These are phyloP conservation scores for Drosophila baimaii DNA, from an alignment of 1,140 invertebrate genomes.

Conservation along the genomic window DNA sequence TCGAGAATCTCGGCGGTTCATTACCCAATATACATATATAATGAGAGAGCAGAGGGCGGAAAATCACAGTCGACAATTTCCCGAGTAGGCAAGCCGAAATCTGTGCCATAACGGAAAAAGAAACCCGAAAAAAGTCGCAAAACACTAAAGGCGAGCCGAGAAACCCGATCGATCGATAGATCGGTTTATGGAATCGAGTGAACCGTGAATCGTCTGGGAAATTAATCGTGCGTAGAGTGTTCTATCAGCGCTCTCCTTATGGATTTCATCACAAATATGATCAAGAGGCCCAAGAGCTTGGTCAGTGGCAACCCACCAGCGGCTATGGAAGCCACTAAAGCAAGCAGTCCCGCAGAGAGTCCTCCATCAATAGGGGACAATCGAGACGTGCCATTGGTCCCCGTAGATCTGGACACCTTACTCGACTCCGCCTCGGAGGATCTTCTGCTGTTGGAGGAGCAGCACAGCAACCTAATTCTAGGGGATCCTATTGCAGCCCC, in stretches of 20 bases:
- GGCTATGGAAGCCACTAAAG: constrained; percentile 3
- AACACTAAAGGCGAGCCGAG: constrained; percentile 25
- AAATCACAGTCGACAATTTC: constrained; percentile 48
- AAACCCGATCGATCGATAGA: constrained; percentile 34
- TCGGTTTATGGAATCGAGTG: constrained; percentile 44
- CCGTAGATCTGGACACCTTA: constrained; percentile 35
- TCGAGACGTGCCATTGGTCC: background rate
- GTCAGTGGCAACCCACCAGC: background rate
- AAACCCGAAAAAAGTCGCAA: constrained; percentile 20
- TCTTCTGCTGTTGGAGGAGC: constrained; percentile 42
- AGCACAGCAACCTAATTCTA: constrained; percentile 41
- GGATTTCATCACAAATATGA: constrained; percentile 76
- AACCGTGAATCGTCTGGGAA: constrained; percentile 41
- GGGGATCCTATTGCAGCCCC: background rate
- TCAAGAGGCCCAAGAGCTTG: constrained; percentile 72
- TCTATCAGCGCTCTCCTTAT: constrained; percentile 35
- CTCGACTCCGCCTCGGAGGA: constrained; percentile 56
- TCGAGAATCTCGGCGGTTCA: constrained; percentile 27
- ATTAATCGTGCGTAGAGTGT: constrained; percentile 62
- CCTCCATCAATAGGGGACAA: background rate
- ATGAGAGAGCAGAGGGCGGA: constrained; percentile 17
- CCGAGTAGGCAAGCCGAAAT: constrained; percentile 37
- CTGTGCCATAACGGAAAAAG: constrained; percentile 34
- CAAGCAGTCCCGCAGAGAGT: background rate
- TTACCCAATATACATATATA: constrained; percentile 65